Evolutionary conservation across 2,797 vertebrate genomes (phyloP), one percentile per base, ranked within the genome.

Genomic region (Hipposideros larvatus): DNA sequence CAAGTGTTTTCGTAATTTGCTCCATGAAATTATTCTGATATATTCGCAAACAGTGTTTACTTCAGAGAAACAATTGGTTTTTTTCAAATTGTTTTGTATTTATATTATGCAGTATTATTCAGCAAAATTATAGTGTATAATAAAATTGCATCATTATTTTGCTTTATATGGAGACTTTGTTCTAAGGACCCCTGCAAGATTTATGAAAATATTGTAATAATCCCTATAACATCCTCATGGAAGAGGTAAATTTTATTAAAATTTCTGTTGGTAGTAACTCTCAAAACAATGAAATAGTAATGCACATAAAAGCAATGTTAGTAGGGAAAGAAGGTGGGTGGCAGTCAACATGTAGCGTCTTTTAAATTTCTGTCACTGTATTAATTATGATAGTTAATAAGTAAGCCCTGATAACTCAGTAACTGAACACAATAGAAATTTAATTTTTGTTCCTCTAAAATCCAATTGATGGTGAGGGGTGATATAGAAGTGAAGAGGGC

Each of bases 11-110:
- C 91, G 85, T 92, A 96, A 96, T 96, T 97, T 97, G 57, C 14
- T 68, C 79, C 55, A 57, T 92, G 28, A 97, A 97, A 95, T 97
- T 96, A 96, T 97, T 96, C 92, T 96, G 92, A 96, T 94, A 83
- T 89, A 68, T 97, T 97, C 85, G 86, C 51, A 41, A 57, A 57
- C 71, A 85, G 31, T 91, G 15, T 63, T 95, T 96, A 90, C 70
- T 92, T 96, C 83, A 94, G 75, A 97, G 88, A 96, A 92, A 93
- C 87, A 79, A 85, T 82, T 96, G 82, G 91, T 51, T 48, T 48
- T 93, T 93, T 97, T 37, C 77, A 95, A 97, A 93, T 6, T 89
- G 22, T 80, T 95, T 95, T 55, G 18, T 90, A 65, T 96, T 95
- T 91, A 95, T 92, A 71, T 71, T 95, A 77, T 74, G 10, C 10